Conservation (phyloP, 1,140 invertebrate genomes). For the Tetragonula clypearis region DNA sequence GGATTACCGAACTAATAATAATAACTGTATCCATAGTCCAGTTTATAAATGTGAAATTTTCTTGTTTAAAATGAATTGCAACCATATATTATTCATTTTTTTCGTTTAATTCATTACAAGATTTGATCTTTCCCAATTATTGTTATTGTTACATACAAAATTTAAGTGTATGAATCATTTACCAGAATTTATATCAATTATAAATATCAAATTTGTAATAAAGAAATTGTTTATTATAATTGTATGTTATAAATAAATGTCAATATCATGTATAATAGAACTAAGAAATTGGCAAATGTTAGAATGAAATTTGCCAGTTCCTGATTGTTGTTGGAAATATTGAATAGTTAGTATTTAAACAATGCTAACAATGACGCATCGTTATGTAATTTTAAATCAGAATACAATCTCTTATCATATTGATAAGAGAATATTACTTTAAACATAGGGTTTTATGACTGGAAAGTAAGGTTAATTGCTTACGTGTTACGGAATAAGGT, state of each 20-base stretch:
- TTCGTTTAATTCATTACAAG: not conserved
- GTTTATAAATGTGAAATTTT: not conserved
- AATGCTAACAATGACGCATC: constrained; percentile 16
- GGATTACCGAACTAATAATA: not conserved
- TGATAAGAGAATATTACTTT: not conserved
- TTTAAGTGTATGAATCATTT: not conserved
- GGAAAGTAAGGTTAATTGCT: constrained; percentile 31
- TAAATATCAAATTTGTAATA: not conserved
- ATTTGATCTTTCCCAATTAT: not conserved
- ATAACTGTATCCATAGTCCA: not conserved
- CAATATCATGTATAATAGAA: too few species aligned
- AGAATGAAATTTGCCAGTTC: not conserved
- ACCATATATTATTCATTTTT: not conserved
- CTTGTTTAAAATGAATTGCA: not conserved
- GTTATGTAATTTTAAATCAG: constrained; percentile 36
- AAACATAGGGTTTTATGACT: not conserved
- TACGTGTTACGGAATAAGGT: not conserved
- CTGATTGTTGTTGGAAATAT: not conserved
- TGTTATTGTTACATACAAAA: not conserved
- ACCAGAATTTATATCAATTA: not conserved
- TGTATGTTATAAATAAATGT: not conserved
- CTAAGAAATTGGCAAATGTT: not conserved
- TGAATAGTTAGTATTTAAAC: not conserved
- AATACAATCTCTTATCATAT: not conserved
- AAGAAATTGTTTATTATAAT: not conserved